Evolutionary conservation across 2,888 invertebrate genomes (phyloP), one percentile per base, ranked within the genome.

Genomic region (Brenthis daphne): DNA sequence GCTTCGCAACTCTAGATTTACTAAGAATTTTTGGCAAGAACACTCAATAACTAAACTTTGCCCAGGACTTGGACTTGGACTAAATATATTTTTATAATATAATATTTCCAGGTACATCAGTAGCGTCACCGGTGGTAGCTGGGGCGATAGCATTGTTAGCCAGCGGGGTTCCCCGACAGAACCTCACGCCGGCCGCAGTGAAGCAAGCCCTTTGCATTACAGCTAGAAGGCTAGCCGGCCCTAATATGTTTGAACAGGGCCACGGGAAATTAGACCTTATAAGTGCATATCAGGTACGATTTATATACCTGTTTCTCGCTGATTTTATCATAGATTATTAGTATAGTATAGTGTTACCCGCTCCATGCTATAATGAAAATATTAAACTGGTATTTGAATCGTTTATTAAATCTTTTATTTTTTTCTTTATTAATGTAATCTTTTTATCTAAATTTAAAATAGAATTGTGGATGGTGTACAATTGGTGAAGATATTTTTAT

Each of bases 191-290:
- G 0, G 98, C 98, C 0, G 97, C 98, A 48, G 97, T 99, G 92
- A 99, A 99, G 85, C 99, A 99, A 87, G 97, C 98, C 0, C 90
- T 99, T n/a, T 96, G 98, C 87, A 96, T 97, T 70, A 98, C 98
- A 0, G 98, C 99, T 0, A 93, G 96, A 50, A 94, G 98, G 43
- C 93, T 99, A 64, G 94, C 96, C 0, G 96, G 96, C 29, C 96
- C 97, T 54, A 98, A 98, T 84, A 99, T 99, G 97, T 99, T 99
- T 86, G 99, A 99, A 84, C 99, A 99, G 89, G 99, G 99, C 0
- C 98, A 98, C 82, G 99, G 99, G 60, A 98, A 98, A 86, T 90
- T 99, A 64, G 98, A 99, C 88, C 94, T 99, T 63, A 93, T 98
- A 65, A 96, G 96, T 81, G 98, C 99, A 54, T 98, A 96, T 87